Conservation (phyloP, 2,888 invertebrate genomes). For the Eristalis intricaria region DNA sequence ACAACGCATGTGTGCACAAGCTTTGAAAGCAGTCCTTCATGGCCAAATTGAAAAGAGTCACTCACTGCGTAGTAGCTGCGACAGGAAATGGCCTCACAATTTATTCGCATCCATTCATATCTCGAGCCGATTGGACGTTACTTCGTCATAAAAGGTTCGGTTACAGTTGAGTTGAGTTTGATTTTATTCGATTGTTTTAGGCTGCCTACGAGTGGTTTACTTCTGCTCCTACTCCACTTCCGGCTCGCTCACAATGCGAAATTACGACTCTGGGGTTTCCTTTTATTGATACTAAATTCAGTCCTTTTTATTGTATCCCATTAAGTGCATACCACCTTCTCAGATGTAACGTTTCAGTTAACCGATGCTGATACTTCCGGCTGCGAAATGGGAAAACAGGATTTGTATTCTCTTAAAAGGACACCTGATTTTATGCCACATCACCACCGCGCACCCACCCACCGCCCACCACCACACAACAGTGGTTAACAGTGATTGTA, state of each 20-base stretch:
- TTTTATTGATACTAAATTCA: conserved; percentile 27
- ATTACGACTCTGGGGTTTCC: conserved; percentile 6
- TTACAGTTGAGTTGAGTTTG: conserved; percentile 29
- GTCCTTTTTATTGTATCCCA: conserved; percentile 39
- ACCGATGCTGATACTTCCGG: conserved; percentile 2
- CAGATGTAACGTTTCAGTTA: background rate
- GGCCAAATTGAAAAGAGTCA: background rate
- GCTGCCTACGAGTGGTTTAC: background rate
- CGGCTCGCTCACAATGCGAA: background rate
- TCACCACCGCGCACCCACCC: background rate
- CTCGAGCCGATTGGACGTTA: background rate
- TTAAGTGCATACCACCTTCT: conserved; percentile 14
- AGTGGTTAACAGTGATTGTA: background rate
- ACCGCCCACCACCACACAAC: background rate
- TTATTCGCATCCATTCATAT: conserved; percentile 21
- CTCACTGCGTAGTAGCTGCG: background rate
- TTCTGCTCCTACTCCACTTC: too few species aligned
- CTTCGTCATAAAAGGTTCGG: conserved; percentile 27
- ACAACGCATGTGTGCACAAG: background rate
- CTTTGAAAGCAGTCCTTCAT: background rate
- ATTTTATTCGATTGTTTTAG: conserved; percentile 27
- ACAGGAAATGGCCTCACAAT: background rate
- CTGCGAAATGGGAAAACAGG: conserved; percentile 8
- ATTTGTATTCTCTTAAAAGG: conserved; percentile 25
- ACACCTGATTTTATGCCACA: conserved; percentile 33